phyloP scores from a whole-genome alignment of 2,113 vertebrate genomes.

The Zapus hudsonius region DNA sequence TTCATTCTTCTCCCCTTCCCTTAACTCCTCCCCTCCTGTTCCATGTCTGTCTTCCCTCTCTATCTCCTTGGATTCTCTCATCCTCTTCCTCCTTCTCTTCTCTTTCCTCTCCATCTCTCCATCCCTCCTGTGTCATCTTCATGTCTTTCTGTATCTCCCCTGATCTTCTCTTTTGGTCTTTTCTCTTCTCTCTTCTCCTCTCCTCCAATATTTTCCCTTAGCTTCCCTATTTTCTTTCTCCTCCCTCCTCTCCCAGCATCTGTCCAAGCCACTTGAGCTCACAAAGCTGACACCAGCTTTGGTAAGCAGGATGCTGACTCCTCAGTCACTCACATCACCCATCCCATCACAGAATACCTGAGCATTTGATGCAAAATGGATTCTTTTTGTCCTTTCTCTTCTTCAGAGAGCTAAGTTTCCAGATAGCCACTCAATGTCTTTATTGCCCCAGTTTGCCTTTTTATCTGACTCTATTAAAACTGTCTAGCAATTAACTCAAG shows the following conservation, averaged over 20 bases:
- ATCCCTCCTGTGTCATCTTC: neutral
- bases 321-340: neutral
- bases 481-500: neutral
- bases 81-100: no score
- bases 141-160: neutral
- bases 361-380: neutral
- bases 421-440: neutral
- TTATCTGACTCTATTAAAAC: neutral
- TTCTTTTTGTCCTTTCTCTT: neutral
- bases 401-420: neutral
- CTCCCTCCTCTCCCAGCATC: neutral
- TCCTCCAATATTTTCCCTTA: no score
- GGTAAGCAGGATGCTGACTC: fast-evolving
- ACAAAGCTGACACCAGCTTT: neutral
- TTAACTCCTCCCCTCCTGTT: fast-evolving
- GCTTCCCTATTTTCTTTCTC: no score
- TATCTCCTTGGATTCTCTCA: no score
- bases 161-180: no score
- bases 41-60: neutral
- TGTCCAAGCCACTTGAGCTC: neutral
- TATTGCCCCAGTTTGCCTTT: neutral
- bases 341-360: neutral
- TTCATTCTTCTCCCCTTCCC: neutral
- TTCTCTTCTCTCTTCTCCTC: neutral
- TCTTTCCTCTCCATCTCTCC: neutral